These are phyloP conservation scores for Sepiola atlantica DNA, from an alignment of 2,888 invertebrate genomes.

Conservation along the genomic window DNA sequence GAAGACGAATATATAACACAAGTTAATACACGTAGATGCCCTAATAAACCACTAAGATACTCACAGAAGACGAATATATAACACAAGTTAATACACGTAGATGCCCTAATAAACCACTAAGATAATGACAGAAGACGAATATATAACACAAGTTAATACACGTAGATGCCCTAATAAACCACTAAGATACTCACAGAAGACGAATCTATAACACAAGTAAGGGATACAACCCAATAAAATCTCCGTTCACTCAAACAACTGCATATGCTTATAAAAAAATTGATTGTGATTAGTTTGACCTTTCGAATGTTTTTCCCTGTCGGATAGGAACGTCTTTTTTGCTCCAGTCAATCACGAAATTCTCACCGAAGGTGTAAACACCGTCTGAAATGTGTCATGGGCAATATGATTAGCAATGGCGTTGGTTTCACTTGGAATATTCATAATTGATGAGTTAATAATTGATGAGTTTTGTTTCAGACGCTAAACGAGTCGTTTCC, in stretches of 20 bases:
- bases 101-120: too few relatives aligned
- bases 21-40: too few relatives aligned
- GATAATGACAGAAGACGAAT: too few relatives aligned
- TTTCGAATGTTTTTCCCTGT: neutral
- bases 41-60: too few relatives aligned
- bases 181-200: neutral
- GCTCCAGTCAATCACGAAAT: neutral
- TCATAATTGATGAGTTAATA: neutral
- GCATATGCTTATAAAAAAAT: too few relatives aligned
- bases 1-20: too few relatives aligned
- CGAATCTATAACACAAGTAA: neutral
- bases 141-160: too few relatives aligned
- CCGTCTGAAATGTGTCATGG: neutral
- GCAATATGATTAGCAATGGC: neutral
- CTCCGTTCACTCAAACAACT: neutral
- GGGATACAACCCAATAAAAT: neutral
- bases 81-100: too few relatives aligned
- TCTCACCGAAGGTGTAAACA: neutral
- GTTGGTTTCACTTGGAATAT: neutral
- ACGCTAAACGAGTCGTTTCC: neutral
- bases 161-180: neutral
- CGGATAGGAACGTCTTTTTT: neutral
- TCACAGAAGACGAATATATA: too few relatives aligned
- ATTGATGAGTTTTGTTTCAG: neutral
- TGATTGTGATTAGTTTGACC: neutral